Evolutionary conservation across 2,888 invertebrate genomes (phyloP).

Genomic region (Iphiclides podalirius): DNA sequence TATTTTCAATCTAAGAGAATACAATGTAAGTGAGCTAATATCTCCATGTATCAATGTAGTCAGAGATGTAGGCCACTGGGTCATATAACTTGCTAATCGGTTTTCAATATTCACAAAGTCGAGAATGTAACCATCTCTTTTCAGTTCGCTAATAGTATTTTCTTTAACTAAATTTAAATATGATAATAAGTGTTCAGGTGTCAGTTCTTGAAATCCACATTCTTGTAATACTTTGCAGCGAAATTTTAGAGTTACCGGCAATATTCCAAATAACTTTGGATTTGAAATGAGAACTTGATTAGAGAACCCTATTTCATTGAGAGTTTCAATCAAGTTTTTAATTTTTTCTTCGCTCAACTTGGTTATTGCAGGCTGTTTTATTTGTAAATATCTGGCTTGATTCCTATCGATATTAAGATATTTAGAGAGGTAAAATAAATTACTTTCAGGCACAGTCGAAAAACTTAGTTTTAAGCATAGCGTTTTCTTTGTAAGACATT

Average conservation of each 20-base stretch:
- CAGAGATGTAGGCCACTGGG: constrained; percentile 72
- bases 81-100: constrained; percentile 61
- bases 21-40: constrained; percentile 48
- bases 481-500: no score
- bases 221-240: constrained; percentile 60
- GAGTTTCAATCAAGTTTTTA: constrained; percentile 40
- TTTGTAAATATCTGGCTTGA: constrained; percentile 50
- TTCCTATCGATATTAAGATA: constrained; percentile 48
- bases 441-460: constrained; percentile 20
- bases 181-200: constrained; percentile 40
- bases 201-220: constrained; percentile 56
- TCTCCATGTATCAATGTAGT: constrained; percentile 61
- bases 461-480: constrained; percentile 5
- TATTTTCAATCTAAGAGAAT: constrained; percentile 58
- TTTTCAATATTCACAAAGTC: constrained; percentile 60
- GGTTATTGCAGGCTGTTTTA: constrained; percentile 57
- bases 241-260: constrained; percentile 60
- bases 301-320: constrained; percentile 52
- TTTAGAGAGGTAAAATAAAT: constrained; percentile 43
- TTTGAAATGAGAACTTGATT: constrained; percentile 46
- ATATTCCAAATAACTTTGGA: constrained; percentile 55
- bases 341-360: constrained; percentile 48
- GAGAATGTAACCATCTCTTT: constrained; percentile 42
- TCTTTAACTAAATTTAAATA: constrained; percentile 56
- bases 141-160: constrained; percentile 55